Percentiles rank a stretch among this genome's conserved stretches.
phyloP scores from a whole-genome alignment of 1,140 invertebrate genomes.

The Solenopsis fugax region DNA sequence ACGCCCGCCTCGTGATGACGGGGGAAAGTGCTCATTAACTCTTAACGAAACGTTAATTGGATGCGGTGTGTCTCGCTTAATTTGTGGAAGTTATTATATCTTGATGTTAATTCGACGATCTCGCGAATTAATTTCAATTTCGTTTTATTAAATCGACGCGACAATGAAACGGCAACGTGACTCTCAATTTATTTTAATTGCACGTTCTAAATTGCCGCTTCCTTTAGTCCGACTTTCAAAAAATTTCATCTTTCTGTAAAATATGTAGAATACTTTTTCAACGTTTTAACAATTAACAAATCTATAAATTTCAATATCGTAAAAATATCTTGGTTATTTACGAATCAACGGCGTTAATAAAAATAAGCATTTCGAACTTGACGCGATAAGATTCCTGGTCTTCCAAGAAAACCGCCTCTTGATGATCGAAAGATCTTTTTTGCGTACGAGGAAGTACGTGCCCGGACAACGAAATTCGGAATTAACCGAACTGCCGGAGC shows the following conservation, averaged over 20 bases:
- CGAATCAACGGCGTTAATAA: neutral
- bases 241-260: neutral
- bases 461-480: slow-evolving; percentile 7
- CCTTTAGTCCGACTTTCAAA: neutral
- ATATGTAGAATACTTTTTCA: neutral
- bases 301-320: neutral
- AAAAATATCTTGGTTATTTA: neutral
- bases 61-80: slow-evolving; percentile 36
- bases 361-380: neutral
- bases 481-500: slow-evolving; percentile 32
- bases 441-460: slow-evolving; percentile 35
- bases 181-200: slow-evolving; percentile 27
- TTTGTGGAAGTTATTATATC: slow-evolving; percentile 43
- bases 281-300: too few species aligned
- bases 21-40: slow-evolving; percentile 53
- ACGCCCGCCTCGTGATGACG: slow-evolving; percentile 17
- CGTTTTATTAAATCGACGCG: slow-evolving; percentile 20
- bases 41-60: slow-evolving; percentile 60
- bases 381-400: neutral
- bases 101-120: slow-evolving; percentile 29
- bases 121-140: slow-evolving; percentile 41
- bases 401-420: neutral
- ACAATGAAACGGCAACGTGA: slow-evolving; percentile 12
- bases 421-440: slow-evolving; percentile 24
- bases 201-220: neutral